Conservation (phyloP, 1,140 invertebrate species). For the Himalopsyche phryganea region DNA sequence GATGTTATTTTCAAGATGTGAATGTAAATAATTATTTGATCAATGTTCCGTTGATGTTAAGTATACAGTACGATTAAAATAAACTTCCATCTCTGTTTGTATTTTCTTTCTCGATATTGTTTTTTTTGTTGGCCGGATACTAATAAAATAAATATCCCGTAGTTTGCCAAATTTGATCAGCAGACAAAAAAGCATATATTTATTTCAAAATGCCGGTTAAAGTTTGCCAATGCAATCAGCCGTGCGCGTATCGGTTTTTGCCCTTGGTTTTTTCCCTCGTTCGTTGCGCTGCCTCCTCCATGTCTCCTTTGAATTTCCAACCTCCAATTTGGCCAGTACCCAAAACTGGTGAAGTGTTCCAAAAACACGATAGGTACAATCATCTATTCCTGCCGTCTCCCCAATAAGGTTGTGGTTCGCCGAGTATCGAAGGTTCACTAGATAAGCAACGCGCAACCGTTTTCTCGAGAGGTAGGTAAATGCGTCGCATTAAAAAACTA, state of each 20-base stretch:
- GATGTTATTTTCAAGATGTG: too few relatives aligned
- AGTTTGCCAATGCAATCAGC: slow-evolving; percentile 32
- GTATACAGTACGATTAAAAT: too few relatives aligned
- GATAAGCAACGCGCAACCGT: too few relatives aligned
- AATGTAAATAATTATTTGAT: too few relatives aligned
- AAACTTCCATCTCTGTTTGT: too few relatives aligned
- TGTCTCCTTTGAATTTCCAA: slow-evolving; percentile 33
- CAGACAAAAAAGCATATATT: background rate
- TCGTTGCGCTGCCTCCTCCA: slow-evolving; percentile 6
- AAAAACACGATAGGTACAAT: slow-evolving; percentile 34
- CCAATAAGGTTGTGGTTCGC: slow-evolving; percentile 12
- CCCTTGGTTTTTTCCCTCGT: slow-evolving; percentile 30
- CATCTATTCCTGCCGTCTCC: slow-evolving; percentile 27
- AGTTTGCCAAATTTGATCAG: too few relatives aligned
- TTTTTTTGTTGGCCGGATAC: too few relatives aligned
- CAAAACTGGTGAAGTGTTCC: slow-evolving; percentile 34
- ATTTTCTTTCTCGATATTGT: too few relatives aligned
- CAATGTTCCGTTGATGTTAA: too few relatives aligned
- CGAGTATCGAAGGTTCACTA: slow-evolving; percentile 10
- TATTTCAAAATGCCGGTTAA: slow-evolving; percentile 11
- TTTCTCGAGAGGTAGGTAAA: too few relatives aligned
- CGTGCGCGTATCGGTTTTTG: slow-evolving; percentile 32
- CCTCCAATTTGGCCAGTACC: slow-evolving; percentile 33
- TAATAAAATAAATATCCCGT: too few relatives aligned
- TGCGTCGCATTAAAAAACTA: too few relatives aligned